These are phyloP conservation scores for Heterotilapia buettikoferi DNA, from an alignment of 2,113 vertebrate genomes.

Conservation along the genomic window DNA sequence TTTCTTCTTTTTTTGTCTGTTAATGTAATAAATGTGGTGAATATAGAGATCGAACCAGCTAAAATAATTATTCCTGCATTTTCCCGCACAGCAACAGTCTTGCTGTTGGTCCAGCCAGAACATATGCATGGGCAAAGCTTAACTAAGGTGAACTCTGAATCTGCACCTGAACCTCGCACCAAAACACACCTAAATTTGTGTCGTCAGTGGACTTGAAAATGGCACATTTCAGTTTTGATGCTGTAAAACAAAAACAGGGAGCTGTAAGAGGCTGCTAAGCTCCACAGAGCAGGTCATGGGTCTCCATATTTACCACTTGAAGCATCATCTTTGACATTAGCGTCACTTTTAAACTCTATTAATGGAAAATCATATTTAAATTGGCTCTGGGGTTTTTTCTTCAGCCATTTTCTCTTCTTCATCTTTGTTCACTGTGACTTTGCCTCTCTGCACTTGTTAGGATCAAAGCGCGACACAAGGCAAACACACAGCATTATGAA, in stretches of 20 bases:
- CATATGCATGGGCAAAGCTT: accelerated
- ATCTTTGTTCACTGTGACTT: not conserved
- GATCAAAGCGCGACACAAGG: not conserved
- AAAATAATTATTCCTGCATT: not conserved
- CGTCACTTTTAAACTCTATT: not conserved
- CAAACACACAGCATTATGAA: not conserved
- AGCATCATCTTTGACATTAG: not conserved
- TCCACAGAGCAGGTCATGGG: not conserved
- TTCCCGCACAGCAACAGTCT: not conserved
- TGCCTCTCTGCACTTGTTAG: not conserved
- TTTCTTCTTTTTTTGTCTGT: not conserved
- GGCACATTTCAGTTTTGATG: accelerated
- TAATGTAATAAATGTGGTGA: not conserved
- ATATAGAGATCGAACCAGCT: not conserved
- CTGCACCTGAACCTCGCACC: not conserved
- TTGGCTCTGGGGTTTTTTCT: not conserved
- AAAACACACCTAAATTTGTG: not conserved
- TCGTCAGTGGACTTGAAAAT: not conserved
- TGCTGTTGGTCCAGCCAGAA: not conserved
- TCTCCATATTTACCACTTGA: not conserved
- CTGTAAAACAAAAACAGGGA: not conserved
- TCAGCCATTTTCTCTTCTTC: not conserved
- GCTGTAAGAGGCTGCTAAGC: not conserved
- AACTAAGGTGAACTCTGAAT: not conserved
- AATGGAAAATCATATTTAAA: not conserved